These are phyloP conservation scores for Lonchura striata DNA, from an alignment of 2,113 vertebrate genomes.

Conservation along the genomic window DNA sequence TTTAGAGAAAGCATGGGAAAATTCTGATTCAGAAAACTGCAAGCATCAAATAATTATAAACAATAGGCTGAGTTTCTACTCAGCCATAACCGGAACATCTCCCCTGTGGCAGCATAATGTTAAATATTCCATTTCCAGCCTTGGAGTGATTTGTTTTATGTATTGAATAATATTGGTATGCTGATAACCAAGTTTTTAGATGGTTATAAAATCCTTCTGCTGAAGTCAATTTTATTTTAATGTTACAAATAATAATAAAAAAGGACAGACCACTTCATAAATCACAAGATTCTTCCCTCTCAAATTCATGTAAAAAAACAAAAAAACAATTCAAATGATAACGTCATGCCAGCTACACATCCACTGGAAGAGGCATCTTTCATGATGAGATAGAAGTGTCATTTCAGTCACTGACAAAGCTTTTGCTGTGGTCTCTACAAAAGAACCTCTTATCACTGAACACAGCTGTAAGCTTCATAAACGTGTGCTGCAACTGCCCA, in stretches of 20 bases:
- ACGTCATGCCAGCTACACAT: background rate
- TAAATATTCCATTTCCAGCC: constrained; percentile 1
- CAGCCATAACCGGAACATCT: background rate
- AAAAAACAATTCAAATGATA: background rate
- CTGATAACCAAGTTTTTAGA: background rate
- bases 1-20: background rate
- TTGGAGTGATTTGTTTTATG: background rate
- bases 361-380: background rate
- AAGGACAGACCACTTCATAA: background rate
- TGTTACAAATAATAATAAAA: constrained; percentile 13
- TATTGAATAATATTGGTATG: background rate
- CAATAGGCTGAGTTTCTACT: background rate
- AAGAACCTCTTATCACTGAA: constrained; percentile 31
- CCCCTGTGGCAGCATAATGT: background rate
- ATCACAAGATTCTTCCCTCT: background rate
- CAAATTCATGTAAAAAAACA: background rate
- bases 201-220: constrained; percentile 18
- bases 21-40: background rate
- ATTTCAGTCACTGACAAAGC: constrained; percentile 10
- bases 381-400: background rate
- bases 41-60: background rate
- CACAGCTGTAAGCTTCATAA: constrained; percentile 34
- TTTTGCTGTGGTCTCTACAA: constrained; percentile 7
- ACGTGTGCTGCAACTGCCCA: background rate
- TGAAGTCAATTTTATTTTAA: constrained; percentile 21